A percentile compares a stretch with the other conserved stretches of the same genome.
These are phyloP conservation scores for Myotis yumanensis DNA, from an alignment of 2,113 vertebrate genomes.

Conservation along the genomic window DNA sequence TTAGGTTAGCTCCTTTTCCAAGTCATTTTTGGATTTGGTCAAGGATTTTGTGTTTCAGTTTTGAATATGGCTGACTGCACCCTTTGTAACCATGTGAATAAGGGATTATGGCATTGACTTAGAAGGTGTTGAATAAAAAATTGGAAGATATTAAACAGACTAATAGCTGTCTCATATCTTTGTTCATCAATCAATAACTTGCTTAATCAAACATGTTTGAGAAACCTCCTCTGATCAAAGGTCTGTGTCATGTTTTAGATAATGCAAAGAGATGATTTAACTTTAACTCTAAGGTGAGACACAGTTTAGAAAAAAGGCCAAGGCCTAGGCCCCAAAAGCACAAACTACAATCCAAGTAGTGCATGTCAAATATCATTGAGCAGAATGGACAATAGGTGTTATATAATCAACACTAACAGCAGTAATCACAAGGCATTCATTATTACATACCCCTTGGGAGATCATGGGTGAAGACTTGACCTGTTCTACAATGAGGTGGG, in stretches of 20 bases:
- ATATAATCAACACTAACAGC: background rate
- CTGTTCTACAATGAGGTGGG: background rate
- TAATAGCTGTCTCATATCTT: background rate
- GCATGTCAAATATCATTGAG: background rate
- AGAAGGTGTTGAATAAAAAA: background rate
- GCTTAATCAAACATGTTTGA: conserved; percentile 21
- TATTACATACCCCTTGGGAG: background rate
- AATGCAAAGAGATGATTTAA: background rate
- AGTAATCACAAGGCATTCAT: background rate
- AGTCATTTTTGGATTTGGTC: background rate
- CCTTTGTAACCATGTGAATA: background rate
- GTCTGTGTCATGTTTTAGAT: background rate
- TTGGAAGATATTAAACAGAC: background rate
- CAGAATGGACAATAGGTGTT: background rate
- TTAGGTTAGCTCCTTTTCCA: background rate
- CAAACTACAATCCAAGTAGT: background rate
- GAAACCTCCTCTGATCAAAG: background rate
- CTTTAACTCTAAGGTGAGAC: background rate
- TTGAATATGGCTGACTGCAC: background rate
- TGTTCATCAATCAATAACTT: background rate
- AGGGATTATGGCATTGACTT: background rate
- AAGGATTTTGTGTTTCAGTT: background rate
- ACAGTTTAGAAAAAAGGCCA: background rate
- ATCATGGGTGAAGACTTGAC: background rate
- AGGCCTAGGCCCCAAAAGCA: background rate